A percentile compares a stretch with the other conserved stretches of the same genome.
Evolutionary conservation across 2,113 vertebrate genomes (phyloP).

Genomic region (Pollimyrus isidori): DNA sequence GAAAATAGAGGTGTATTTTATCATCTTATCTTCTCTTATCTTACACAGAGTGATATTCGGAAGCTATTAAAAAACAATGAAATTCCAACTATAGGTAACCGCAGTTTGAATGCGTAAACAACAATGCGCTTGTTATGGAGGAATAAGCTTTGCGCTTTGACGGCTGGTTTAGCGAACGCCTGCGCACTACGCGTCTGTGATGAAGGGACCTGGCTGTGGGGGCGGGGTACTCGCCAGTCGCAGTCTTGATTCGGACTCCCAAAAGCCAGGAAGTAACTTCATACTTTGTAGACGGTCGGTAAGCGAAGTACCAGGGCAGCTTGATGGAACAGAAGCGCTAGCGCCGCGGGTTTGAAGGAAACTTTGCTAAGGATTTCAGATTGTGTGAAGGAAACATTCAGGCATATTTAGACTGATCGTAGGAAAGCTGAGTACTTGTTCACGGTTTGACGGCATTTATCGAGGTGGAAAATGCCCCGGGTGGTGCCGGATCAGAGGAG

Average conservation of each 20-base stretch:
- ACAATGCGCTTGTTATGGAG: background rate
- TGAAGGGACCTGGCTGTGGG: constrained; percentile 34
- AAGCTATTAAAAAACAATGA: background rate
- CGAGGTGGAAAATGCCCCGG: constrained; percentile 74
- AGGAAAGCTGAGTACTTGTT: background rate
- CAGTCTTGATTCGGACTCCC: constrained; percentile 41
- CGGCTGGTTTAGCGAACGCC: constrained; percentile 32
- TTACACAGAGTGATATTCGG: background rate
- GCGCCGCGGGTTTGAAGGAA: background rate
- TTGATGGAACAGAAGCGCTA: background rate
- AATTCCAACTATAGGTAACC: background rate
- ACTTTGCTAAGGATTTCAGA: background rate
- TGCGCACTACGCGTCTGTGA: constrained; percentile 22
- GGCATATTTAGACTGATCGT: background rate
- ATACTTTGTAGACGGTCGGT: constrained; percentile 20
- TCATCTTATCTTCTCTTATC: background rate
- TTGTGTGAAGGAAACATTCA: background rate
- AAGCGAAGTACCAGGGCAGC: background rate
- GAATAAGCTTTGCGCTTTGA: background rate
- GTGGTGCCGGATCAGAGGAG: constrained; percentile 94
- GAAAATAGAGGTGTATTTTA: background rate
- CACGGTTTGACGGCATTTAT: constrained; percentile 33
- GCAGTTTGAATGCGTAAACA: background rate
- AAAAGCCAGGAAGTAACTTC: constrained; percentile 47
- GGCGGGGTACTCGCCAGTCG: constrained; percentile 47